Evolutionary conservation across 1,140 invertebrate species (phyloP), one percentile per base, ranked within the genome.

Genomic region (Drosophila tristis): DNA sequence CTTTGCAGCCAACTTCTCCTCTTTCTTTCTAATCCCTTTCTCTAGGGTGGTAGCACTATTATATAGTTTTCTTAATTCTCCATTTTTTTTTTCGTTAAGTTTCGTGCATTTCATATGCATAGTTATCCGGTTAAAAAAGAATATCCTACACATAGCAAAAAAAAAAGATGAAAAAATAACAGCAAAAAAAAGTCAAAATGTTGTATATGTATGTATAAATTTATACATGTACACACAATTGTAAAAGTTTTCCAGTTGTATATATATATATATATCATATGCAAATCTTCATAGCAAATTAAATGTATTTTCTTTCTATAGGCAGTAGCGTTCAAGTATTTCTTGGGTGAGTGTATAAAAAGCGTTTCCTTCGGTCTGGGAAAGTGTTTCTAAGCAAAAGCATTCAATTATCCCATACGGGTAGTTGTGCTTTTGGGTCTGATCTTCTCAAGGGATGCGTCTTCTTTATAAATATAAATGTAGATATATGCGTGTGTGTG

Each of bases 21-120:
- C 42, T 60, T 23, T 57, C 43, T 23, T 20, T 55, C 54, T 16
- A 16, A 16, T 50, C 48, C 26, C 39, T 74, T 60, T 65, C 49
- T 72, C 48, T 44, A 39, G 42, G 23, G 15, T 62, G 58, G 61
- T 73, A 63, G 59, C 47, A 71, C 67, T 71, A 71, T 71, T 71
- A 71, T 51, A 71, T 71, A 71, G 67, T 25, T 70, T 47, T 50
- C 66, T 65, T 58, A 54, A 60, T 54, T 54, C 39, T 50, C 42
- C 66, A 50, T 35, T 60, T 11, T 47, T 39, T 63, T 62, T 65
- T 58, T 78, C 47, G 56, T 50, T 56, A 31, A 75, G 57, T 61
- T 43, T 66, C 26, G 68, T 39, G 79, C 80, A 84, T 78, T 85
- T 75, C 78, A 66, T 80, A 87, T 74, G 81, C 81, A 73, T 67